phyloP scores from a whole-genome alignment of 1,140 invertebrate species.

The Vollenhovia emeryi region DNA sequence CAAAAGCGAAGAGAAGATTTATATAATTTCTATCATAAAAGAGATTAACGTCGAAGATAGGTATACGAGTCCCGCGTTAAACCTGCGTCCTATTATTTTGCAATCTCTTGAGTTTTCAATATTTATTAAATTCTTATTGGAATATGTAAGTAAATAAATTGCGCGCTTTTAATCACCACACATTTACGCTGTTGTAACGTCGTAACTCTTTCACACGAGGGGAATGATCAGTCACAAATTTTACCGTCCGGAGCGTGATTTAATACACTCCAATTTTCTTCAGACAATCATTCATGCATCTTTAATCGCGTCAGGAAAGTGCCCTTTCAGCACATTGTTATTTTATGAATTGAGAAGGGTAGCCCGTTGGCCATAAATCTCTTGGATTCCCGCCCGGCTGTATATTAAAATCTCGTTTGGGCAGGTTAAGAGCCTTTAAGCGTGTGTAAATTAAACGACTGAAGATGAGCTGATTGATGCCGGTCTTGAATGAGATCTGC shows the following conservation, averaged over 20 bases:
- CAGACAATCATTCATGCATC: conserved; percentile 15
- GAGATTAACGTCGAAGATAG: no score
- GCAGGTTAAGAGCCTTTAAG: conserved; percentile 24
- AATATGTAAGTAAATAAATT: conserved; percentile 1
- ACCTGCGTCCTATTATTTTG: background rate
- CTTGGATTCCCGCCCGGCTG: background rate
- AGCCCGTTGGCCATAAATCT: conserved; percentile 13
- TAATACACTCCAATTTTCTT: background rate
- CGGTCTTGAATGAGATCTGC: background rate
- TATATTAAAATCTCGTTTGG: conserved; percentile 45
- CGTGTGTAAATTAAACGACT: conserved; percentile 42
- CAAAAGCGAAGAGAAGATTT: background rate
- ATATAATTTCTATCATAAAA: no score
- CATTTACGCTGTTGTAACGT: background rate
- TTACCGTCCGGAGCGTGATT: background rate
- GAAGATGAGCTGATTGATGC: background rate
- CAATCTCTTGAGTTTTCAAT: background rate
- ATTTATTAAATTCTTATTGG: background rate
- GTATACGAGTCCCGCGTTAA: no score
- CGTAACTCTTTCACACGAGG: background rate
- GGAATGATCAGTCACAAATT: conserved; percentile 16
- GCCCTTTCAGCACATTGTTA: conserved; percentile 40
- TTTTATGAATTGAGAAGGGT: conserved; percentile 43
- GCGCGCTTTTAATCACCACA: background rate
- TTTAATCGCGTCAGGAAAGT: background rate